Evolutionary conservation across 2,797 vertebrate genomes (phyloP).

Genomic region (Crenichthys baileyi): DNA sequence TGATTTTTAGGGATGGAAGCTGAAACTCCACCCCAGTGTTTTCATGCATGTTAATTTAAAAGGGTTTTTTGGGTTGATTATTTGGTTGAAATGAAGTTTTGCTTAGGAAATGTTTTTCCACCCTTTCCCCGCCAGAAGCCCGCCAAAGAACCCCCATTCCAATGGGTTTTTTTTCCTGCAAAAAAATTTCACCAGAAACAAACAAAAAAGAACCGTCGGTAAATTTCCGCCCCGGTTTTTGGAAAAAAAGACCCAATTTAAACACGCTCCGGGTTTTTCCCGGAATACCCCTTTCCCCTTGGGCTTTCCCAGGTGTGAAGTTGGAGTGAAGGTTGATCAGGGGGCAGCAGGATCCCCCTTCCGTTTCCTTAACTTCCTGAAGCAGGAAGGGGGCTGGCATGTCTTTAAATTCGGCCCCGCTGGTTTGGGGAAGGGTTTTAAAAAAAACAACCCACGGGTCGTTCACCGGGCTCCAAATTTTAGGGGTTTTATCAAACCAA

Average conservation of each 20-base stretch:
- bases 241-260: too few relatives aligned
- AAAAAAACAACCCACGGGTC: rapidly evolving
- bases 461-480: not conserved
- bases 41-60: too few relatives aligned
- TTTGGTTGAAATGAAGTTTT: too few relatives aligned
- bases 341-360: conserved; percentile 93
- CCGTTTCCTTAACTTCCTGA: conserved; percentile 96
- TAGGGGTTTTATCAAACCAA: too few relatives aligned
- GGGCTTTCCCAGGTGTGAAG: conserved; percentile 85
- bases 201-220: conserved; percentile 91
- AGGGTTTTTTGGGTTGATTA: too few relatives aligned
- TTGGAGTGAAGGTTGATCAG: conserved; percentile 94
- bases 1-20: too few relatives aligned
- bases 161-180: conserved; percentile 91
- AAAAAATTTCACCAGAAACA: conserved; percentile 88
- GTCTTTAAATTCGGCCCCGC: conserved; percentile 95
- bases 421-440: conserved; percentile 89
- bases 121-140: conserved; percentile 86
- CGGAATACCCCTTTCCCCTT: not conserved
- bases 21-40: too few relatives aligned
- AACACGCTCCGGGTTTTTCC: not conserved
- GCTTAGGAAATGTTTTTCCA: too few relatives aligned
- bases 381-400: conserved; percentile 94
- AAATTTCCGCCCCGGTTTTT: conserved; percentile 45
- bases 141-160: conserved; percentile 84